Evolutionary conservation across 2,888 invertebrate species (phyloP).

Genomic region (Andrena bucephala): DNA sequence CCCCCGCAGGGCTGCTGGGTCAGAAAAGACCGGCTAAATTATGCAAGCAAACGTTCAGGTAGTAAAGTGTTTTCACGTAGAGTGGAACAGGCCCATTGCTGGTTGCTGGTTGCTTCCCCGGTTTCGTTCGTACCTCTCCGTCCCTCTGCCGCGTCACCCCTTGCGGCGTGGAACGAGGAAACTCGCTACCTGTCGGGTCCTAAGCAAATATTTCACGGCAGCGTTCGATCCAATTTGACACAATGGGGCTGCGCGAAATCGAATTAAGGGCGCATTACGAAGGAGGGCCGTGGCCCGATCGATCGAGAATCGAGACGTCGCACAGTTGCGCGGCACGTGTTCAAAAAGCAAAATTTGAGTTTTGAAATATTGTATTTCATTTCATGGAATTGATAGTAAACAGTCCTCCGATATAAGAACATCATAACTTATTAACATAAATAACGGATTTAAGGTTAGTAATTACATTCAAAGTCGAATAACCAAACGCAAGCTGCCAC

Average conservation of each 20-base stretch:
- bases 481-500: no score
- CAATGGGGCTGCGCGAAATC: conserved; percentile 76
- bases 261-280: conserved; percentile 78
- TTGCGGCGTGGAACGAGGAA: conserved; percentile 31
- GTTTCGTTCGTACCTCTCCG: conserved; percentile 11
- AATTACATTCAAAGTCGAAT: no score
- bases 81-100: conserved; percentile 43
- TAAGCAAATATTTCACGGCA: conserved; percentile 80
- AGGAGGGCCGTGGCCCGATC: conserved; percentile 58
- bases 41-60: conserved; percentile 81
- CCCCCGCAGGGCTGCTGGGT: conserved; percentile 50
- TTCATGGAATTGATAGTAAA: no score
- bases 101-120: conserved; percentile 25
- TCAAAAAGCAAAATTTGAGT: no score
- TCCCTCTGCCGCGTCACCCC: conserved; percentile 10
- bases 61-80: conserved; percentile 74
- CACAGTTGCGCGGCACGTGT: neutral
- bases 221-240: conserved; percentile 79
- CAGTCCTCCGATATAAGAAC: no score
- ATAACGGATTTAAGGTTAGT: no score
- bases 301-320: conserved; percentile 44
- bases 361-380: no score
- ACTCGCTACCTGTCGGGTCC: conserved; percentile 68
- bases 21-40: conserved; percentile 77
- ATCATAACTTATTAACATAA: no score